Evolutionary conservation across 2,888 invertebrate species (phyloP).

Genomic region (Cotesia congregata): DNA sequence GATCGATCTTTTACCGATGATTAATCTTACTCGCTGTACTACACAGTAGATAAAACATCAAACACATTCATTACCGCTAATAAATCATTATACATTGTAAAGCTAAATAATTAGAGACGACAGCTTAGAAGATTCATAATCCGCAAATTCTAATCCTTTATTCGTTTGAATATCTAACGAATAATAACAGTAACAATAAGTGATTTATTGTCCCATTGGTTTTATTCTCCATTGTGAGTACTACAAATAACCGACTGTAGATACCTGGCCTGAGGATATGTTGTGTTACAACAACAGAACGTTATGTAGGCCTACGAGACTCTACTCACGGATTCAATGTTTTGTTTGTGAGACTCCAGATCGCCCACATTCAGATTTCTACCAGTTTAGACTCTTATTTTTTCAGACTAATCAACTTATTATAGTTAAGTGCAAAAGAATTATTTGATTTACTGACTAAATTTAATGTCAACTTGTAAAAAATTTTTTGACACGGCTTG

Average conservation of each 20-base stretch:
- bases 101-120: no score
- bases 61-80: no score
- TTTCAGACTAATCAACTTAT: not conserved
- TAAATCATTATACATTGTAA: no score
- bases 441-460: no score
- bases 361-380: slow-evolving; percentile 22
- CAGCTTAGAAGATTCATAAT: no score
- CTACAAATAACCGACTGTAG: slow-evolving; percentile 12
- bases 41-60: no score
- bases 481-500: no score
- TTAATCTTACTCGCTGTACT: not conserved
- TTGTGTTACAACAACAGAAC: not conserved
- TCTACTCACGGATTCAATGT: slow-evolving; percentile 16
- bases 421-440: no score
- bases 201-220: slow-evolving; percentile 15
- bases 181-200: no score
- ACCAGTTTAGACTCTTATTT: slow-evolving; percentile 13
- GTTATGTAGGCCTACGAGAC: slow-evolving; percentile 21
- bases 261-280: not conserved
- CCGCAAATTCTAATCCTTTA: not conserved
- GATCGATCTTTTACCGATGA: slow-evolving; percentile 5
- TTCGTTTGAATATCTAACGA: not conserved
- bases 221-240: slow-evolving; percentile 7
- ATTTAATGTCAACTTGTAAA: no score
- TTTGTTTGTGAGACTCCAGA: not conserved